These are phyloP conservation scores for Schlechtendalia chinensis DNA, from an alignment of 1,140 invertebrate genomes.

Conservation along the genomic window DNA sequence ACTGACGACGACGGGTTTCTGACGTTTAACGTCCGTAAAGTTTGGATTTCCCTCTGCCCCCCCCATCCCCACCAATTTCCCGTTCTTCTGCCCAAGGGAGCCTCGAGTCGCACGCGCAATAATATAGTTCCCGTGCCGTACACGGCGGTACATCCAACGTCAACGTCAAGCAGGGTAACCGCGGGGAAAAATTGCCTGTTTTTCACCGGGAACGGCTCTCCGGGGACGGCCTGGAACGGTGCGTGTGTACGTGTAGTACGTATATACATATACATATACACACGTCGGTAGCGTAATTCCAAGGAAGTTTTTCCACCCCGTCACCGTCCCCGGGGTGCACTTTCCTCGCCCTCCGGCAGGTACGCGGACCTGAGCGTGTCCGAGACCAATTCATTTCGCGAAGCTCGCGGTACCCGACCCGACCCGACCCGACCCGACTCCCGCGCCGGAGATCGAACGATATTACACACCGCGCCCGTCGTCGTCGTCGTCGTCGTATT, in stretches of 20 bases:
- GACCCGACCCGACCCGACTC: too few relatives aligned
- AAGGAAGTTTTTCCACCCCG: constrained; percentile 22
- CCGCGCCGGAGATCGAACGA: background rate
- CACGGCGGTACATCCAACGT: background rate
- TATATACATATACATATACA: background rate
- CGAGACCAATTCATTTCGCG: constrained; percentile 34
- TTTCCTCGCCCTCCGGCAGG: constrained; percentile 24
- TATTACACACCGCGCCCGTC: background rate
- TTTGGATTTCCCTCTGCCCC: background rate
- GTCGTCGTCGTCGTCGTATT: background rate
- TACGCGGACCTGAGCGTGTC: background rate
- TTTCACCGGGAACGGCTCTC: constrained; percentile 43
- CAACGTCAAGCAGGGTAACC: constrained; percentile 18
- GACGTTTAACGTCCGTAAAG: constrained; percentile 40
- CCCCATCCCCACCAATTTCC: background rate
- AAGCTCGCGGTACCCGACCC: background rate
- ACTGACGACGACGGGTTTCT: background rate
- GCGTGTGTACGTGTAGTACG: too few relatives aligned
- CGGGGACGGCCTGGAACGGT: constrained; percentile 10
- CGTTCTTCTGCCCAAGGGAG: background rate
- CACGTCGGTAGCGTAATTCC: constrained; percentile 45
- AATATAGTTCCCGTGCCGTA: too few relatives aligned
- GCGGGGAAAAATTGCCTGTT: constrained; percentile 44
- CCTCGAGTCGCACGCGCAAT: background rate
- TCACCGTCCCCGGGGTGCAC: constrained; percentile 36